Evolutionary conservation across 1,140 invertebrate genomes (phyloP).

Genomic region (Contarinia nasturtii): DNA sequence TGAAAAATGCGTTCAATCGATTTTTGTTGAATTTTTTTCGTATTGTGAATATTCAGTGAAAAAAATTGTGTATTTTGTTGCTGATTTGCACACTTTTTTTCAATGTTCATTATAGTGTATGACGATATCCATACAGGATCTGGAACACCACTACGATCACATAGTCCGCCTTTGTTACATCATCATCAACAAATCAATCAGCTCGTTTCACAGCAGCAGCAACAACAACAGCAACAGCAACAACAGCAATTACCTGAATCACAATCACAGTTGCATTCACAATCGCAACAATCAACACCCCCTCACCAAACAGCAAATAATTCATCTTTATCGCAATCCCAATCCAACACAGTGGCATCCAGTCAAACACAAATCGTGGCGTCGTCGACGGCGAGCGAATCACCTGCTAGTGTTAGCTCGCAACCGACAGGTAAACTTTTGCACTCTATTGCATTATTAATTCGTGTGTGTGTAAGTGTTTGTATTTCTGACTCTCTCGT

Average conservation of each 20-base stretch:
- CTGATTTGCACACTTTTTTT: background rate
- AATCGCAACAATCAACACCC: conserved; percentile 1
- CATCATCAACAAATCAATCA: conserved; percentile 1
- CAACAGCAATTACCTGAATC: conserved; percentile 15
- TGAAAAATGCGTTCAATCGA: no score
- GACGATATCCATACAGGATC: conserved; percentile 3
- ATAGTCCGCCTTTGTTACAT: conserved; percentile 4
- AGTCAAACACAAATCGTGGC: conserved; percentile 23
- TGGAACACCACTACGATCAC: conserved; percentile 3
- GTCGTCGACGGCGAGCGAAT: conserved; percentile 24
- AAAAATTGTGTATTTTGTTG: no score
- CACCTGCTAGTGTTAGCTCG: conserved; percentile 24
- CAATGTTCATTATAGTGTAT: conserved; percentile 2
- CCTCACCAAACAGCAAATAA: conserved; percentile 4
- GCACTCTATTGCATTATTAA: background rate
- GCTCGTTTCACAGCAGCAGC: conserved; percentile 11
- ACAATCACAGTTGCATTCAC: conserved; percentile 5
- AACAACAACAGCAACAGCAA: conserved; percentile 16
- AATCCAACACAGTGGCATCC: conserved; percentile 18
- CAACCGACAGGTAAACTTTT: conserved; percentile 22
- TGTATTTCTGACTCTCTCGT: no score
- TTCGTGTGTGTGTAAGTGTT: no score
- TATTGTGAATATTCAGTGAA: no score
- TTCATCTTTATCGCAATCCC: conserved; percentile 3
- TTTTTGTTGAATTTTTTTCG: no score